These are phyloP conservation scores for Calliopsis andreniformis DNA, from an alignment of 1,140 invertebrate genomes.

Conservation along the genomic window DNA sequence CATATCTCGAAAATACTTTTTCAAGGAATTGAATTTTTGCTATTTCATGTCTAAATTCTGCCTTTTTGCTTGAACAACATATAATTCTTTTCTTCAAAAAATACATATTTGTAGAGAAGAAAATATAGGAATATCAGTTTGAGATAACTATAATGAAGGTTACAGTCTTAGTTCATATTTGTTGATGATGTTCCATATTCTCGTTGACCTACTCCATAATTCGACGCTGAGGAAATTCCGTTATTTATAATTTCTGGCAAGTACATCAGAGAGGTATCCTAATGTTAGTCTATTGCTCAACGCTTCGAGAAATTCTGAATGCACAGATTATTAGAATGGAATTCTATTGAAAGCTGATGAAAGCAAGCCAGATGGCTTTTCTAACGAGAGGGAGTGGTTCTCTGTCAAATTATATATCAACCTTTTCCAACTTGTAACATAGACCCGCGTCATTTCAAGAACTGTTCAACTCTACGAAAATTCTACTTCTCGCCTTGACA, in stretches of 20 bases:
- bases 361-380: neutral
- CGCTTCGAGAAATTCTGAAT: conserved; percentile 62
- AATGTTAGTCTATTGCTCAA: conserved; percentile 77
- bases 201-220: conserved; percentile 69
- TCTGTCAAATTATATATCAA: neutral
- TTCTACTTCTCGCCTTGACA: conserved; percentile 16
- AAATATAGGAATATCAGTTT: too few relatives aligned
- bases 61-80: too few relatives aligned
- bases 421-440: neutral
- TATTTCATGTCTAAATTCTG: too few relatives aligned
- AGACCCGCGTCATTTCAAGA: neutral
- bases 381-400: too few relatives aligned
- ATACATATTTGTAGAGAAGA: too few relatives aligned
- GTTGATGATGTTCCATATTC: conserved; percentile 70
- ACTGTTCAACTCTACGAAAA: neutral
- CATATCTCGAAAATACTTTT: too few relatives aligned
- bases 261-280: conserved; percentile 65
- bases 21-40: too few relatives aligned
- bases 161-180: conserved; percentile 24
- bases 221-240: conserved; percentile 72
- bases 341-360: conserved; percentile 1
- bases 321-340: conserved; percentile 17
- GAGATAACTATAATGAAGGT: too few relatives aligned
- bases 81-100: too few relatives aligned
- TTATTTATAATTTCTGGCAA: conserved; percentile 81